Base-by-base conservation (phyloP, 2,113 vertebrate species). In the Colaptes auratus region DNA sequence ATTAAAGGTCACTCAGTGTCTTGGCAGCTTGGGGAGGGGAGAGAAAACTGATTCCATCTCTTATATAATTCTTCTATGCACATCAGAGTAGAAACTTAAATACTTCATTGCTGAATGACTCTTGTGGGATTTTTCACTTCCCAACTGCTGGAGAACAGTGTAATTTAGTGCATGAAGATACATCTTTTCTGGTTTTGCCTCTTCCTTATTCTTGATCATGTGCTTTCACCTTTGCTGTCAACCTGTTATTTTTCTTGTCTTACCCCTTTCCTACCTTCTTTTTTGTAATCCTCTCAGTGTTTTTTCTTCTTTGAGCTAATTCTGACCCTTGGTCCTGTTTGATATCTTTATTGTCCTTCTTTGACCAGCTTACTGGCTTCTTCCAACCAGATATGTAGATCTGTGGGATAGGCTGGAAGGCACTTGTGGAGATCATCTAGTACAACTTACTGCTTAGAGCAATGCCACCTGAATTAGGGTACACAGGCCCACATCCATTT, bases 1-100 rank as follows among this genome's bases (percentile, higher is more conserved):
- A 71, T 74, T 75, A 77, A 95, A 94, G 88, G 61, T 90, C 64
- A 59, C 19, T 88, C 76, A 12, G 12, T 71, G 95, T 88, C 58
- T 64, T 55, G 31, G 19, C 35, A 44, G 6, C 7, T 25, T 42
- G 33, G 31, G 11, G 16, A 82, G 10, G 35, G 13, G 14, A 85
- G 64, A 30, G n/a, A 44, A 60, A 88, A 18, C 56, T 12, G 15
- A 82, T 83, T 74, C 10, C 23, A 3, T 88, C 33, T 76, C 15
- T 79, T 73, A 81, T 1, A 9, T 33, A 53, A 11, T 72, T 74
- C 52, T 92, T 3, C 52, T 88, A 1, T 55, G 31, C 42, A n/a
- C 13, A 71, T 85, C 60, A 46, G 33, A 66, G 39, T 35, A 85
- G 58, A 86, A 84, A 86, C 36, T 73, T 72, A 73, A 90, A 78